These are phyloP conservation scores for Aporophyla nigra DNA, from an alignment of 2,888 invertebrate species.

Conservation along the genomic window DNA sequence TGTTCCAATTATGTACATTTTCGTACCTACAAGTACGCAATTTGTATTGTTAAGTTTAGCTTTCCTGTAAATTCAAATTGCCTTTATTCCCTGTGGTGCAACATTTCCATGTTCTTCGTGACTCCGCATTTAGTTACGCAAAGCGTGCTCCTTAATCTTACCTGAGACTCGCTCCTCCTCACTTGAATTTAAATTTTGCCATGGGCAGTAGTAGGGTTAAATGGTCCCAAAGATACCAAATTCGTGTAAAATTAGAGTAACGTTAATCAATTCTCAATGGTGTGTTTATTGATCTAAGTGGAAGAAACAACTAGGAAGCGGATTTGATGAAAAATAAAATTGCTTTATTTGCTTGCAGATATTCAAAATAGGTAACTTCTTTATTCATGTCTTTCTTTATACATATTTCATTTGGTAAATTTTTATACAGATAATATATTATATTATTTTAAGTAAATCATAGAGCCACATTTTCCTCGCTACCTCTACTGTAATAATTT, in stretches of 20 bases:
- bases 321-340: constrained; percentile 30
- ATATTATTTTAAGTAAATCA: neutral
- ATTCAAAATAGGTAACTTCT: neutral
- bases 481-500: neutral
- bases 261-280: constrained; percentile 43
- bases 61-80: constrained; percentile 5
- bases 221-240: too few relatives aligned
- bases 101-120: constrained; percentile 21
- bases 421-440: neutral
- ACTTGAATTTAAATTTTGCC: neutral
- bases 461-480: neutral
- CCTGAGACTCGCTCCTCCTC: neutral
- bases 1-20: neutral
- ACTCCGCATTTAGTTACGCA: neutral
- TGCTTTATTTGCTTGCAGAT: constrained; percentile 7
- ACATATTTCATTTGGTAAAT: neutral
- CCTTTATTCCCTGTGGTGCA: neutral
- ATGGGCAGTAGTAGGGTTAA: neutral
- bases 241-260: constrained; percentile 36
- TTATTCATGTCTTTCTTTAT: neutral
- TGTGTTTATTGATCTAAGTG: constrained; percentile 65
- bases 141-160: neutral
- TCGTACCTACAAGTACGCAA: neutral
- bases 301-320: constrained; percentile 40
- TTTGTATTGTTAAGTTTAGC: constrained; percentile 1